Base-by-base conservation (phyloP, 2,113 vertebrate species). In the Aspiorhynchus laticeps region DNA sequence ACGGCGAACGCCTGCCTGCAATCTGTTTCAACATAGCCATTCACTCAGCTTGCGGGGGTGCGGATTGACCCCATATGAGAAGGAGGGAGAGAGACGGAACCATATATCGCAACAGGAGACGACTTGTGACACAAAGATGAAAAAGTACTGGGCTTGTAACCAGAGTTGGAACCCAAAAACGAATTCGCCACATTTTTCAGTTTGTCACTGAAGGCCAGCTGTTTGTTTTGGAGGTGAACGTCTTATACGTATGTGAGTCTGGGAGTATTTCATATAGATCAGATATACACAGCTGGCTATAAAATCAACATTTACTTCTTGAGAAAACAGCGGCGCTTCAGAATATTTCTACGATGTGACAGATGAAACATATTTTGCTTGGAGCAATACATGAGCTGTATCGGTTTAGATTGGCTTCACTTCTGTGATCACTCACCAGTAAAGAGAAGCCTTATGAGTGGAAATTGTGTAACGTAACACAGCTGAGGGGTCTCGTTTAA, bases 1-100 rank as follows among this genome's bases (percentile, higher is more conserved):
- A 75, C 21, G 26, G 38, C 63, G 48, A 92, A 94, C 92, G 94
- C 90, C 76, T 90, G 91, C 93, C 93, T 96, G 94, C 93, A 96
- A 95, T 96, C 92, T 95, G 94, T 93, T 95, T 95, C 91, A 93
- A 90, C 92, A 93, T 88, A 92, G 87, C 94, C 93, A 92, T 87
- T 96, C 94, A 97, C 95, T 95, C 94, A 96, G 91, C 93, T 93
- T 93, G 91, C 88, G 84, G 67, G 89, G 82, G 91, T 88, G 89
- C 91, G 89, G 88, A 90, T 90, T 90, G 65, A 90, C 80, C 91
- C 86, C 74, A 90, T 89, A 89, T 3, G 7, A 46, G 31, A 36
- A 48, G 48, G 65, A 73, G 82, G 53, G 38, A 10, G 67, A 15
- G 53, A 77, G 56, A 11, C 26, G 63, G 88, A 84, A 83, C 41